Percentiles rank a stretch among this genome's conserved stretches.
phyloP scores from a whole-genome alignment of 2,113 vertebrate genomes.

The Rhea pennata region DNA sequence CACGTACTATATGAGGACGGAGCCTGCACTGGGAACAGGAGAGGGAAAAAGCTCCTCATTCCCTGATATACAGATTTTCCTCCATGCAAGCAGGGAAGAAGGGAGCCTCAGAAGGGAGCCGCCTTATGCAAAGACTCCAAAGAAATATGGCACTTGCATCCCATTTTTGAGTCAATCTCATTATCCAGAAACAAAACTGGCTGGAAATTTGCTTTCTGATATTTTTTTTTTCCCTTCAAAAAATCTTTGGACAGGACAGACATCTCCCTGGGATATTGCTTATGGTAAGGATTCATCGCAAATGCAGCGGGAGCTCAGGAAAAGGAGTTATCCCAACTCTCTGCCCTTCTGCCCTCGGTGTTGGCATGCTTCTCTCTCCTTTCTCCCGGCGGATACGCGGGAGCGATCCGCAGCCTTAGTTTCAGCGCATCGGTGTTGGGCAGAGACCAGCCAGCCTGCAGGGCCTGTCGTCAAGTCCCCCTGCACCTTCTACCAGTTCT shows the following conservation, averaged over 20 bases:
- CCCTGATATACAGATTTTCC: neutral
- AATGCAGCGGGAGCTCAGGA: neutral
- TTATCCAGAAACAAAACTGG: neutral
- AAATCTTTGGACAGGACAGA: neutral
- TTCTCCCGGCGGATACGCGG: neutral
- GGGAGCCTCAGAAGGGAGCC: neutral
- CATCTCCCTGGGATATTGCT: neutral
- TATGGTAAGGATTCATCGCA: neutral
- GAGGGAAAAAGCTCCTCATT: neutral
- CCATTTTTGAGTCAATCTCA: neutral
- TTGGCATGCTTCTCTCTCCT: neutral
- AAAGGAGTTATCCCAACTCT: neutral
- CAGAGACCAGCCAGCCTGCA: neutral
- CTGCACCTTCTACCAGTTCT: neutral
- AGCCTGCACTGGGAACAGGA: neutral
- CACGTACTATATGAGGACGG: rapidly evolving
- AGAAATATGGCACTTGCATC: neutral
- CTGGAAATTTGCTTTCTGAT: neutral
- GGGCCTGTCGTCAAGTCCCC: neutral
- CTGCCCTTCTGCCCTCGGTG: neutral
- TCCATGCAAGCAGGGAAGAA: neutral
- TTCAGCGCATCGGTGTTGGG: too few species aligned
- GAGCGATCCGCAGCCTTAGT: neutral
- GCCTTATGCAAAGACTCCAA: neutral
- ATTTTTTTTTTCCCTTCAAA: neutral